These are phyloP conservation scores for Coryphaenoides rupestris DNA, from an alignment of 2,113 vertebrate genomes.

Conservation along the genomic window DNA sequence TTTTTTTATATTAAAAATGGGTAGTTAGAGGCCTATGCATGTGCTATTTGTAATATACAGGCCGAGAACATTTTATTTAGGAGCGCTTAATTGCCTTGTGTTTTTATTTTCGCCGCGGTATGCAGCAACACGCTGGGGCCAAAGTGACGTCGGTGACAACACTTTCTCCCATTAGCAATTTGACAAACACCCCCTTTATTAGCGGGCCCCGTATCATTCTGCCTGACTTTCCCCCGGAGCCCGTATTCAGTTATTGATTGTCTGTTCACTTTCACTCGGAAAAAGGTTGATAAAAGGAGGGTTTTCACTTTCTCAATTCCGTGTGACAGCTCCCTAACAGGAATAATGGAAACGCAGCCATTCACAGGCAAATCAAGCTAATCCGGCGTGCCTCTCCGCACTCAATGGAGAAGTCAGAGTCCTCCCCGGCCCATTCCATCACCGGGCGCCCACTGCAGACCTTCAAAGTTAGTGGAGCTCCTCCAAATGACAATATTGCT, in stretches of 20 bases:
- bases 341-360: slow-evolving; percentile 96
- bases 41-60: neutral
- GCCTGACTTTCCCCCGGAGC: slow-evolving; percentile 90
- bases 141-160: slow-evolving; percentile 82
- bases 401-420: slow-evolving; percentile 92
- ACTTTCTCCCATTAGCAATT: slow-evolving; percentile 80
- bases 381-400: slow-evolving; percentile 96
- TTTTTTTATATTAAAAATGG: neutral
- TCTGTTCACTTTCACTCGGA: slow-evolving; percentile 91
- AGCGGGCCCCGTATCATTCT: slow-evolving; percentile 85
- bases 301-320: slow-evolving; percentile 98
- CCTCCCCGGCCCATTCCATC: slow-evolving; percentile 92
- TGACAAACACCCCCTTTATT: slow-evolving; percentile 82
- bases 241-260: slow-evolving; percentile 95
- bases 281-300: slow-evolving; percentile 93
- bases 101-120: slow-evolving; percentile 49
- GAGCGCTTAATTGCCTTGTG: slow-evolving; percentile 44
- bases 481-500: slow-evolving; percentile 71
- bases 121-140: slow-evolving; percentile 71
- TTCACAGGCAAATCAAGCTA: slow-evolving; percentile 99
- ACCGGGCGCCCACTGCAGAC: slow-evolving; percentile 87
- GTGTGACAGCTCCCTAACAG: slow-evolving; percentile 99
- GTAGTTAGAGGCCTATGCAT: no score
- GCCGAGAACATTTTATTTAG: no score
- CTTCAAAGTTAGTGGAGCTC: slow-evolving; percentile 87